Evolutionary conservation across 2,797 vertebrate species (phyloP), one percentile per base, ranked within the genome.

Genomic region (Heteromormyrus szaboi): DNA sequence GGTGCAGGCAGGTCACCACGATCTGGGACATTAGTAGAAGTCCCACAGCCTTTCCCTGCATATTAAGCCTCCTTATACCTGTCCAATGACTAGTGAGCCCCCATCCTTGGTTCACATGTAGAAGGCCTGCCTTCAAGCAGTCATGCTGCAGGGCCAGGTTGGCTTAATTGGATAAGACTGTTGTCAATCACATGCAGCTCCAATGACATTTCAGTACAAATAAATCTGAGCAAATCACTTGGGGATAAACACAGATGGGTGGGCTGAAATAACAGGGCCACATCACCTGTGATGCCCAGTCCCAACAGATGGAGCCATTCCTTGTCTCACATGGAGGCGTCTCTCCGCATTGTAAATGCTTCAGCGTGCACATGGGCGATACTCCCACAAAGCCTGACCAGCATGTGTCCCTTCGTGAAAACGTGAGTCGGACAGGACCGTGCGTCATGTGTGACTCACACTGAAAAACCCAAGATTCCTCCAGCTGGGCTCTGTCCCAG

Each of bases 401-500:
- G 41, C 79, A 84, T 8, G 79, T 51, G 88, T 88, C 86, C 83
- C 72, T 83, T 89, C 89, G 88, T 91, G 68, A 44, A 81, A 81
- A 81, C 68, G 54, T 51, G 68, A 79, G n/a, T 90, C 91, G 90
- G 88, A 92, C 88, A 89, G 89, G 90, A 88, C 46, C 37, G 87
- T 88, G 89, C n/a, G 83, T 92, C 92, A 92, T 91, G 89, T 91
- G 90, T 95, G 95, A 95, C 92, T 95, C 96, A 96, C 91, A 94
- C 94, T 93, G 93, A 94, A 94, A 95, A 93, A 93, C 94, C 94
- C 92, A 92, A 92, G 92, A 92, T 25, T 22, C 22, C 44, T 92
- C 89, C 92, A 25, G 94, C 72, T 19, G 25, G 22, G 22, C 93
- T 95, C 94, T 93, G 94, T 91, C 94, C 92, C 94, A 83, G 56